Conservation (phyloP, 2,888 invertebrate species). For the Trimorus sp. region DNA sequence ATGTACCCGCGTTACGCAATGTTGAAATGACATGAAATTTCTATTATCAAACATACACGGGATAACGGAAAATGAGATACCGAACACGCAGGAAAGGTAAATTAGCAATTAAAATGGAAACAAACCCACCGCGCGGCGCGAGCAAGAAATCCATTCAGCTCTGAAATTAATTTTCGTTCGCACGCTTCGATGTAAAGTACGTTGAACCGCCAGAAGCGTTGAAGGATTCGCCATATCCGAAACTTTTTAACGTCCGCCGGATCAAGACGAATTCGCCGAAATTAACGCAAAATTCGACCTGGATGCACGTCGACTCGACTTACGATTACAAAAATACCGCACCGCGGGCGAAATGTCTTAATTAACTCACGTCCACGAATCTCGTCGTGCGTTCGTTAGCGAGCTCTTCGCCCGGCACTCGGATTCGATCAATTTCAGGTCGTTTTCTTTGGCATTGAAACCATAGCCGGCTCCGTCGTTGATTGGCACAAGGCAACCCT, state of each 20-base stretch:
- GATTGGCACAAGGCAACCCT: constrained; percentile 81
- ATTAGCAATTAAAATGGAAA: constrained; percentile 13
- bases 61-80: constrained; percentile 29
- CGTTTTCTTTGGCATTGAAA: constrained; percentile 61
- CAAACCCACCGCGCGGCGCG: background rate
- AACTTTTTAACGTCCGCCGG: no score
- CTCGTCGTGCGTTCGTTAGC: no score
- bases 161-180: constrained; percentile 6
- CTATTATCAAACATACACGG: constrained; percentile 57
- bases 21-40: constrained; percentile 57
- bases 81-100: constrained; percentile 4
- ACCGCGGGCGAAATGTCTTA: background rate
- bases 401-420: constrained; percentile 8
- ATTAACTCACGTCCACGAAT: constrained; percentile 4
- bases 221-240: background rate
- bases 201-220: background rate
- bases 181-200: background rate
- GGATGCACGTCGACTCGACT: no score
- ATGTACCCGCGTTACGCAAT: constrained; percentile 59
- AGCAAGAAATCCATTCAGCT: background rate
- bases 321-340: no score
- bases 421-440: constrained; percentile 34
- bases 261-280: no score
- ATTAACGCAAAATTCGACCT: no score
- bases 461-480: constrained; percentile 77